Percentiles rank a stretch among this genome's conserved stretches.
These are phyloP conservation scores for Stenotaenia linearis DNA, from an alignment of 2,888 invertebrate species.

Conservation along the genomic window DNA sequence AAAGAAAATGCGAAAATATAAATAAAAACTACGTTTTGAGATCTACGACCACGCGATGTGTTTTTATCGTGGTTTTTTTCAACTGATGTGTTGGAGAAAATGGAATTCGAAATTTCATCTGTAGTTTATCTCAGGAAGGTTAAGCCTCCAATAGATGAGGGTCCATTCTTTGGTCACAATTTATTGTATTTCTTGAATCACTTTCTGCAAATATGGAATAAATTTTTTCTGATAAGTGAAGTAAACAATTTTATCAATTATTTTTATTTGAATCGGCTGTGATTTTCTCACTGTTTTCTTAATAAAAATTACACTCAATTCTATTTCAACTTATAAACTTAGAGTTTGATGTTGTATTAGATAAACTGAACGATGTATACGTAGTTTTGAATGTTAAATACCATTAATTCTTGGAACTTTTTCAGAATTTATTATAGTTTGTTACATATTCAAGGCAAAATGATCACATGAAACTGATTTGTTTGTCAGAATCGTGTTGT, in stretches of 20 bases:
- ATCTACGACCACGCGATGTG: not conserved
- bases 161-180: slow-evolving; percentile 8
- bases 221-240: not conserved
- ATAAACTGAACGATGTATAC: not conserved
- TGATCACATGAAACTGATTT: slow-evolving; percentile 3
- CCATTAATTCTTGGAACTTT: not conserved
- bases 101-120: not conserved
- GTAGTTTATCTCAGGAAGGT: slow-evolving; percentile 15
- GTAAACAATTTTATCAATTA: too few species aligned
- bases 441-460: not conserved
- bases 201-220: not conserved
- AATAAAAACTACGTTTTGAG: too few species aligned
- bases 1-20: not conserved
- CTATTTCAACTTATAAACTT: not conserved
- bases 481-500: not conserved
- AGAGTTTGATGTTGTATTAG: not conserved
- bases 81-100: not conserved
- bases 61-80: not conserved
- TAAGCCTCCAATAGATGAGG: not conserved
- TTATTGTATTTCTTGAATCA: not conserved
- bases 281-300: not conserved
- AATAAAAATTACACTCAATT: not conserved
- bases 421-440: not conserved
- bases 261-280: not conserved
- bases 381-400: not conserved